Evolutionary conservation across 2,113 vertebrate species (phyloP), one percentile per base, ranked within the genome.

Genomic region (Indicator maculatus): DNA sequence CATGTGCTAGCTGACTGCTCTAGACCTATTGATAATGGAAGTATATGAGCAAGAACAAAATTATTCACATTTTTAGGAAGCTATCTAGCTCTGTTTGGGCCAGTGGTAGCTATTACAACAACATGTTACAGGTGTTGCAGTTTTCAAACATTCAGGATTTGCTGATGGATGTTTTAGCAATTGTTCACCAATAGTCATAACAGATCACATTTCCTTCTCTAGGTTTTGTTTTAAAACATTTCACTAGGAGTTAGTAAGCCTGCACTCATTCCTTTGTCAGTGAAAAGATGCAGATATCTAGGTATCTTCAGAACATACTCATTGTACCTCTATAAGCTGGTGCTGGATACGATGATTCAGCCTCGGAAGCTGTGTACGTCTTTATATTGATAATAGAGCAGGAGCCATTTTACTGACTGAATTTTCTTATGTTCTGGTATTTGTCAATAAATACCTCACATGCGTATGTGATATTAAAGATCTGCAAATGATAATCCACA

Each of bases 91-190:
- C 44, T 73, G 19, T 84, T 60, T 72, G 36, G 45, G 13, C 36
- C 67, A 88, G 72, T 89, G 41, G 26, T 86, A 56, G 28, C 56
- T 88, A 21, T 74, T 75, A 80, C 30, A 83, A 28, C 24, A 89
- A 76, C 16, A 53, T 39, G n/a, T n/a, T 63, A 73, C 36, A 83
- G 36, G n/a, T 83, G 30, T 4, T 89, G 55, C 1, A 6, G n/a
- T 86, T 94, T 86, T 88, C 83, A 94, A 76, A 36, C 33, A 41
- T 63, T 89, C 28, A 24, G 63, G 21, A 73, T 88, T 89, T 94
- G 55, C 39, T 82, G 39, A 65, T 19, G 27, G 53, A 72, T 0
- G 1, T 85, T 52, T 73, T 53, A 33, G 33, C 2, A 5, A 8
- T 63, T 63, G 17, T n/a, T 76, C 39, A 19, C 27, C 52, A 56